Conservation (phyloP, 2,113 vertebrate genomes). For the Bungarus multicinctus region DNA sequence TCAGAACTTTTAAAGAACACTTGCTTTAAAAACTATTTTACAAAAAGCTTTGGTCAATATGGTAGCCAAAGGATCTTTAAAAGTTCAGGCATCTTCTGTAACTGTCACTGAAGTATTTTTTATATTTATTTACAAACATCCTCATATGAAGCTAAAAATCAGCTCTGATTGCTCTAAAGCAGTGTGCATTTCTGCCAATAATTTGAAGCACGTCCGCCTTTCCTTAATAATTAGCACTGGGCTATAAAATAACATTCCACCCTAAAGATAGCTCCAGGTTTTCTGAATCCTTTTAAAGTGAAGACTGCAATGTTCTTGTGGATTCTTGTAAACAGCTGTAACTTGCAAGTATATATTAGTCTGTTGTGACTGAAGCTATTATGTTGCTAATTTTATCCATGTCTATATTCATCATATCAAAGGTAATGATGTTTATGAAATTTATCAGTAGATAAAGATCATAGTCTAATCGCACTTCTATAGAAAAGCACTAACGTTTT, state of each 20-base stretch:
- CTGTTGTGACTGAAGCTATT: not conserved
- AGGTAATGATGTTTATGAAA: not conserved
- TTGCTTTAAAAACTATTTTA: not conserved
- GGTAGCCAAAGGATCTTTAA: not conserved
- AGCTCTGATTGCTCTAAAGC: no score
- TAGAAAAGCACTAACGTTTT: not conserved
- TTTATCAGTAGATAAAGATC: not conserved
- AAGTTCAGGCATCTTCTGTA: not conserved
- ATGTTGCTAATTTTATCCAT: not conserved
- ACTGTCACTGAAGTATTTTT: not conserved
- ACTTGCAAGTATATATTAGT: not conserved
- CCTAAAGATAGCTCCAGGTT: not conserved
- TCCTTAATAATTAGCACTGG: not conserved
- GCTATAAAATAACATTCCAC: not conserved
- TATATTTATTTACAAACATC: not conserved
- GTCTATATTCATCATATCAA: not conserved
- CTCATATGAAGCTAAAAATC: not conserved
- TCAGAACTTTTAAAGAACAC: not conserved
- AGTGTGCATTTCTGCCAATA: not conserved
- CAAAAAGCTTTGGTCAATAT: not conserved
- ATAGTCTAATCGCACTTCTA: not conserved
- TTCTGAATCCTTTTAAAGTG: not conserved
- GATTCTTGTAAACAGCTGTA: not conserved
- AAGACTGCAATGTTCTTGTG: not conserved
- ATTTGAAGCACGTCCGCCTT: not conserved